These are phyloP conservation scores for Halesus radiatus DNA, from an alignment of 1,140 invertebrate genomes.

Conservation along the genomic window DNA sequence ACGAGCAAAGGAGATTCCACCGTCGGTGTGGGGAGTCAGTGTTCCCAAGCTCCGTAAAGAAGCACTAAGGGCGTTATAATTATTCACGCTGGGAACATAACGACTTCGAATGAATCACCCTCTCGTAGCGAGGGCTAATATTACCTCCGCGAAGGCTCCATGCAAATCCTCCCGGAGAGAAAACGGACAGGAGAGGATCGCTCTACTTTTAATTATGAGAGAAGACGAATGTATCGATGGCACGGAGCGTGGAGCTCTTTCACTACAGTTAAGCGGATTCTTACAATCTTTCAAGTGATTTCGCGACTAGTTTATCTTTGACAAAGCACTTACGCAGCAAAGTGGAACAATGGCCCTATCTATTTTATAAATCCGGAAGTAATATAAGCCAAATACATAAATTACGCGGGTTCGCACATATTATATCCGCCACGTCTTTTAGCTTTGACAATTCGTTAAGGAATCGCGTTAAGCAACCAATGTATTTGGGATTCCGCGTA, in stretches of 20 bases:
- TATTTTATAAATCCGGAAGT: no score
- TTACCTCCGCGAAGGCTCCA: conserved; percentile 40
- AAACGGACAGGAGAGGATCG: conserved; percentile 36
- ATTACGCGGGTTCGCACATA: no score
- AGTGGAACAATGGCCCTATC: neutral
- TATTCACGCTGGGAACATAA: conserved; percentile 48
- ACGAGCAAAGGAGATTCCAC: neutral
- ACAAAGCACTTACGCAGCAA: neutral
- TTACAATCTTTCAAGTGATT: neutral
- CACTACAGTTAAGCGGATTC: neutral
- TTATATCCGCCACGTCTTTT: no score
- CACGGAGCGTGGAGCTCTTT: neutral
- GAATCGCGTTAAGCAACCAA: no score
- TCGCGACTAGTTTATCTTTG: neutral
- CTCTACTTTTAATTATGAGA: conserved; percentile 29
- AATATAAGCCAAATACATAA: no score
- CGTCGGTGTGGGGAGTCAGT: neutral
- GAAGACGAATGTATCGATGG: conserved; percentile 36
- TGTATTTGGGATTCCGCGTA: no score
- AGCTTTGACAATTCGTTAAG: no score
- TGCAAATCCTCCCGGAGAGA: conserved; percentile 41
- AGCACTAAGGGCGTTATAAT: conserved; percentile 49
- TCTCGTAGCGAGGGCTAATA: conserved; percentile 36
- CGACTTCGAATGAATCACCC: conserved; percentile 47
- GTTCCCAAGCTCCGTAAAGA: conserved; percentile 40